Percentiles rank a stretch among this genome's conserved stretches.
These are phyloP conservation scores for Geococcyx californianus DNA, from an alignment of 2,113 vertebrate genomes.

Conservation along the genomic window DNA sequence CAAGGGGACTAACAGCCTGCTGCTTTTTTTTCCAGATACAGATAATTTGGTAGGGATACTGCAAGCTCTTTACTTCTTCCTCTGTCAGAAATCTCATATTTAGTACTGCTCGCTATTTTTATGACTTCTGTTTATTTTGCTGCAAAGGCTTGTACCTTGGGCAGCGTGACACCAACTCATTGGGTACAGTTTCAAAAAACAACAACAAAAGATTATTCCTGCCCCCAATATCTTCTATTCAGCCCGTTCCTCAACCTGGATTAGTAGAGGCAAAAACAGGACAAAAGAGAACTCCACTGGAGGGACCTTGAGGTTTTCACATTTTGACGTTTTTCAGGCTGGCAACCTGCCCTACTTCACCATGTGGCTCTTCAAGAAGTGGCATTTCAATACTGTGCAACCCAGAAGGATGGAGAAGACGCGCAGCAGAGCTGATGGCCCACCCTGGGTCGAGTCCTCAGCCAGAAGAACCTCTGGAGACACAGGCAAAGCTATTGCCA, in stretches of 20 bases:
- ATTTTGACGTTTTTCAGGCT: not conserved
- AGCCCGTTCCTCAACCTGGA: not conserved
- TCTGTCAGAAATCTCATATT: not conserved
- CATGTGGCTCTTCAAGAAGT: constrained; percentile 1
- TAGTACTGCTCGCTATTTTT: not conserved
- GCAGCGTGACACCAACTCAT: rapidly evolving
- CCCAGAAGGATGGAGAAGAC: not conserved
- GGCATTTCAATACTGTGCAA: not conserved
- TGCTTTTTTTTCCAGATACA: not conserved
- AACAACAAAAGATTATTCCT: not conserved
- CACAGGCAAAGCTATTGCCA: not conserved
- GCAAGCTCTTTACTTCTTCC: not conserved
- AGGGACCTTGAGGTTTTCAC: not conserved
- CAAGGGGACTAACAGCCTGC: not conserved
- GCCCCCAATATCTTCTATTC: not conserved
- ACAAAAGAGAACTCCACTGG: not conserved
- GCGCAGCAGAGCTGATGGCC: not conserved
- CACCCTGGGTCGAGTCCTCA: not conserved
- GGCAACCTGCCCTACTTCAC: not conserved
- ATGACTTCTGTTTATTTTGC: not conserved
- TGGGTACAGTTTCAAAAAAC: not conserved
- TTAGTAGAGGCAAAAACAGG: not conserved
- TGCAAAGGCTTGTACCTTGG: rapidly evolving
- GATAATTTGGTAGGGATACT: not conserved
- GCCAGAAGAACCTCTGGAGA: constrained; percentile 25